Percentiles rank a stretch among this genome's conserved stretches.
Evolutionary conservation across 2,113 vertebrate genomes (phyloP).

Genomic region (Leptosomus discolor): DNA sequence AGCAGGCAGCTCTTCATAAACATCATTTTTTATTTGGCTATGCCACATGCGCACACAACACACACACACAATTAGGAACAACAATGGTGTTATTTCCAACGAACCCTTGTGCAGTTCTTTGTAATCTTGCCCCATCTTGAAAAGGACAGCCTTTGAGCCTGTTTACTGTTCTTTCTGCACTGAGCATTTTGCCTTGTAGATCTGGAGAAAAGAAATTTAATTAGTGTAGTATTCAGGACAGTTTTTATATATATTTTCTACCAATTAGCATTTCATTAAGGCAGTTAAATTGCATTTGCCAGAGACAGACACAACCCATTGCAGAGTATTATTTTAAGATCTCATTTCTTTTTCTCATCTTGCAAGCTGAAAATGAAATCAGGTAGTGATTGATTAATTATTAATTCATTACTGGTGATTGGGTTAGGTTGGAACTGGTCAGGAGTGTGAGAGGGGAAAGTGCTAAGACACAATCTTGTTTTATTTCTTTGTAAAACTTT

Average conservation of each 20-base stretch:
- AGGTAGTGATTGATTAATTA: slow-evolving; percentile 60
- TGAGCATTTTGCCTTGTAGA: slow-evolving; percentile 13
- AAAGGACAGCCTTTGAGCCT: background rate
- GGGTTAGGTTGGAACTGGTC: background rate
- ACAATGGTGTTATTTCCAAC: background rate
- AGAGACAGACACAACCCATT: slow-evolving; percentile 57
- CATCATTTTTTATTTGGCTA: slow-evolving; percentile 18
- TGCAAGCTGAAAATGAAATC: slow-evolving; percentile 58
- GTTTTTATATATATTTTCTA: slow-evolving; percentile 64
- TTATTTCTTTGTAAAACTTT: background rate
- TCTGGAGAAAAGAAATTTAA: slow-evolving; percentile 57
- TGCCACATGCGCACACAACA: background rate
- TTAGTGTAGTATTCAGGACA: slow-evolving; percentile 50
- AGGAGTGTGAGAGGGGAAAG: background rate
- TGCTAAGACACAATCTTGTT: background rate
- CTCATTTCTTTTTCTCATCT: slow-evolving; percentile 24
- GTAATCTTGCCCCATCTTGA: background rate
- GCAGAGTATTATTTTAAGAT: slow-evolving; percentile 62
- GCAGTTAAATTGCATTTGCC: slow-evolving; percentile 72
- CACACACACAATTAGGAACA: background rate
- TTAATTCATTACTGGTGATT: slow-evolving; percentile 45
- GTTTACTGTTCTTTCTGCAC: slow-evolving; percentile 10
- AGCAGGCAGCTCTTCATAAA: slow-evolving; percentile 16
- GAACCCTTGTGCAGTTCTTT: background rate
- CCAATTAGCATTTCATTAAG: slow-evolving; percentile 78